Evolutionary conservation across 1,140 invertebrate species (phyloP).

Genomic region (Bilobella aurantiaca): DNA sequence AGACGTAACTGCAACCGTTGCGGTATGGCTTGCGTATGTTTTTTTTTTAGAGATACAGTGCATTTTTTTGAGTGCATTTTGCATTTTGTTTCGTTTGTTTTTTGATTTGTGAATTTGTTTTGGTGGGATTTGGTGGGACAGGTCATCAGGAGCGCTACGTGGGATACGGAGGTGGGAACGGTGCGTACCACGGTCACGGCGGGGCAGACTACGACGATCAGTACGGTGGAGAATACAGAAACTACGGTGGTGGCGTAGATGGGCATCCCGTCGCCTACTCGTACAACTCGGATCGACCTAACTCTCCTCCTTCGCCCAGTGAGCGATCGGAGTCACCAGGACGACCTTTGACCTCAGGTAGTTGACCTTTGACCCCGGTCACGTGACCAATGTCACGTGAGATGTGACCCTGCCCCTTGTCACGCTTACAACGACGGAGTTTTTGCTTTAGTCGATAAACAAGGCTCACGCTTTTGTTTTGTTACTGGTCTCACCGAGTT

Average conservation of each 20-base stretch:
- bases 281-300: conserved; percentile 44
- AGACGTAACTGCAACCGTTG: too few relatives aligned
- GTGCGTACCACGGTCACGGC: conserved; percentile 42
- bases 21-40: too few relatives aligned
- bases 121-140: not conserved
- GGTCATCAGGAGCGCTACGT: conserved; percentile 19
- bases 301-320: conserved; percentile 49
- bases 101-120: too few relatives aligned
- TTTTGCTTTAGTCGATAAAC: too few relatives aligned
- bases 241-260: conserved; percentile 33
- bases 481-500: too few relatives aligned
- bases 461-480: too few relatives aligned
- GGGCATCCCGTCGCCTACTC: conserved; percentile 20
- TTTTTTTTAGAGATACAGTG: too few relatives aligned
- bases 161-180: conserved; percentile 14
- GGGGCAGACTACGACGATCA: conserved; percentile 53
- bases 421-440: too few relatives aligned
- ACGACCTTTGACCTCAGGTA: conserved; percentile 3
- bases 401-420: too few relatives aligned
- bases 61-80: not conserved
- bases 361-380: too few relatives aligned
- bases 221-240: conserved; percentile 44
- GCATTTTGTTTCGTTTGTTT: not conserved
- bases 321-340: conserved; percentile 50
- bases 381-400: too few relatives aligned